Conservation (phyloP, 2,888 invertebrate genomes). For the Hypercompe scribonia region DNA sequence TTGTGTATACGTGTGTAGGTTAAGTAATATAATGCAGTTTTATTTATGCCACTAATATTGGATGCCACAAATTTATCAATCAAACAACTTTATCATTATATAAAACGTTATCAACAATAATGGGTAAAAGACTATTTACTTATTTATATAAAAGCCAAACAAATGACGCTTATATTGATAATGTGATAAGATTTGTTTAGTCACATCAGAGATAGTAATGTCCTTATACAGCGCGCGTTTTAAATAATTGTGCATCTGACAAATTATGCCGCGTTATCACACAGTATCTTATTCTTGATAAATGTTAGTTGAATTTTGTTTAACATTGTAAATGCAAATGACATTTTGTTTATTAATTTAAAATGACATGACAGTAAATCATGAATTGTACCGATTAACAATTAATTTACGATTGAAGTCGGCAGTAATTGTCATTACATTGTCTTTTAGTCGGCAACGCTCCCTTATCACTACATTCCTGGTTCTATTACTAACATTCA, state of each 20-base stretch:
- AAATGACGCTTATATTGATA: conserved; percentile 13
- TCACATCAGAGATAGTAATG: conserved; percentile 6
- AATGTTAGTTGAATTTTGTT: not conserved
- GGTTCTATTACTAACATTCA: too few relatives aligned
- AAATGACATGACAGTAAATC: not conserved
- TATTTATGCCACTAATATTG: not conserved
- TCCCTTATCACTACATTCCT: too few relatives aligned
- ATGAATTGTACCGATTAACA: not conserved
- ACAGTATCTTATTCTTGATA: not conserved
- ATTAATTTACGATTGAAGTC: too few relatives aligned
- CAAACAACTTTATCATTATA: not conserved
- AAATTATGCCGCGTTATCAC: not conserved
- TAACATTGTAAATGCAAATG: not conserved
- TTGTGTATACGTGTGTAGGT: conserved; percentile 2
- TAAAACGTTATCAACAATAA: not conserved
- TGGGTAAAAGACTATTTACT: not conserved
- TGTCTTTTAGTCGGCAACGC: too few relatives aligned
- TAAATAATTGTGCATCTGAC: conserved; percentile 5
- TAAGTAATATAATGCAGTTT: conserved; percentile 9
- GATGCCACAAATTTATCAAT: not conserved
- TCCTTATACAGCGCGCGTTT: not conserved
- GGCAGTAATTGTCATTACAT: too few relatives aligned
- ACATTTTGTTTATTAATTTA: not conserved
- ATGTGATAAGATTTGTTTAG: conserved; percentile 17
- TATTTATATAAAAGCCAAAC: not conserved